Conservation (phyloP, 2,113 vertebrate genomes). For the Tupaia chinensis region DNA sequence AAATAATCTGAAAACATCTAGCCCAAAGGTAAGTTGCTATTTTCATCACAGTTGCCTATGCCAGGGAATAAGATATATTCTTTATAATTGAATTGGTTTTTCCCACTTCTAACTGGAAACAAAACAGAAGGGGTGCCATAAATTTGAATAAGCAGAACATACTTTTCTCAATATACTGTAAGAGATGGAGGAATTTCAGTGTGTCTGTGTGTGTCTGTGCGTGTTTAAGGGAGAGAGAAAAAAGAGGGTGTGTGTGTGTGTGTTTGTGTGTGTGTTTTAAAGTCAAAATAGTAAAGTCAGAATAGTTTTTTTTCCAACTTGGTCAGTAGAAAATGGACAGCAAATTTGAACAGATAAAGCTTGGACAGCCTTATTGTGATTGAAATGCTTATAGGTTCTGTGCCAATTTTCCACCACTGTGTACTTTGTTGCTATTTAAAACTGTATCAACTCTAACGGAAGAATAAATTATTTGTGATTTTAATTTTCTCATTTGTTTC, state of each 20-base stretch:
- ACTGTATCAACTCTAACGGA: conserved; percentile 92
- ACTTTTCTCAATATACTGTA: conserved; percentile 47
- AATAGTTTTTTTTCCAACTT: conserved; percentile 67
- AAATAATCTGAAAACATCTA: conserved; percentile 74
- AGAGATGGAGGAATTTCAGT: conserved; percentile 73
- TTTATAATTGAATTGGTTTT: conserved; percentile 65
- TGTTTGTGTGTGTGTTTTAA: conserved; percentile 70
- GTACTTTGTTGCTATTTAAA: conserved; percentile 96
- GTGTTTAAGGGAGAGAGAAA: not conserved
- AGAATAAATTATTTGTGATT: conserved; percentile 96
- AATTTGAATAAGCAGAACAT: conserved; percentile 63
- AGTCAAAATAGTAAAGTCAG: conserved; percentile 70
- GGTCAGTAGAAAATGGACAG: conserved; percentile 78
- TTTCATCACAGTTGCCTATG: conserved; percentile 70
- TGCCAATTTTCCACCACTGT: conserved; percentile 91
- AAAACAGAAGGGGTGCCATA: conserved; percentile 57
- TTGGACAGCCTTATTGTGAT: conserved; percentile 84
- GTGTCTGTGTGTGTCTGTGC: conserved; percentile 54
- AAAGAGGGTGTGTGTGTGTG: not conserved
- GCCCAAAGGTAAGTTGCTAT: conserved; percentile 77
- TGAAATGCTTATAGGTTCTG: conserved; percentile 87
- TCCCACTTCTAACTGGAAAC: conserved; percentile 58
- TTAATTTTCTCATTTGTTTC: conserved; percentile 90
- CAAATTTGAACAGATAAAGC: conserved; percentile 81
- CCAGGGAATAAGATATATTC: conserved; percentile 61